Percentiles rank a stretch among this genome's conserved stretches.
Evolutionary conservation across 1,140 invertebrate species (phyloP).

Genomic region (Drosophila nebulosa): DNA sequence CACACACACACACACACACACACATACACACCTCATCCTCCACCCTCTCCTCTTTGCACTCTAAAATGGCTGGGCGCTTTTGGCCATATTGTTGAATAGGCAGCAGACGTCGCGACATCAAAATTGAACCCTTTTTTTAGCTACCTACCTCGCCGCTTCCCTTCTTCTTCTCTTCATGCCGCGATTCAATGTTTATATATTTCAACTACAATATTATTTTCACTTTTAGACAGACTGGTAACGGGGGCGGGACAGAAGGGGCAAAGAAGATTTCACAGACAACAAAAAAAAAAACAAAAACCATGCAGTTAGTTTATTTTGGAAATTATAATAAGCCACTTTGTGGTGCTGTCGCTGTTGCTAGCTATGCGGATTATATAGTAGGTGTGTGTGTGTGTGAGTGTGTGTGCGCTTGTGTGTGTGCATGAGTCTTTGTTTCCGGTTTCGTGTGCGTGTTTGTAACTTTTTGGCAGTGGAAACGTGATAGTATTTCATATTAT

Average conservation of each 20-base stretch:
- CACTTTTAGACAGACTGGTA: constrained; percentile 42
- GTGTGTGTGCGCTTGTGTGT: not conserved
- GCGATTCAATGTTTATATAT: constrained; percentile 42
- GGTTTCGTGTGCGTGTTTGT: not conserved
- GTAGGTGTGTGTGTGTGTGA: not conserved
- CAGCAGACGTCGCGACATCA: constrained; percentile 28
- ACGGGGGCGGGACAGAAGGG: not conserved
- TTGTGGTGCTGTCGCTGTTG: constrained; percentile 15
- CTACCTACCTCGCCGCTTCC: not conserved
- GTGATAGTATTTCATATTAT: not conserved
- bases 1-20: not conserved
- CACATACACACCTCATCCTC: too few species aligned
- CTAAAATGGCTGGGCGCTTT: constrained; percentile 57
- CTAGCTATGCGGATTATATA: not conserved
- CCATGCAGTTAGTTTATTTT: constrained; percentile 60
- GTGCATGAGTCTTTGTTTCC: not conserved
- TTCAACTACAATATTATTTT: constrained; percentile 69
- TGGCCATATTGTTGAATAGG: constrained; percentile 17
- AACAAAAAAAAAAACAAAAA: constrained; percentile 3
- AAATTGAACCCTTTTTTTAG: constrained; percentile 61
- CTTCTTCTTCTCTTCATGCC: not conserved
- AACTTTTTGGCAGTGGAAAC: not conserved
- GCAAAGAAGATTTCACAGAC: not conserved
- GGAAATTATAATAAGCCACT: constrained; percentile 71
- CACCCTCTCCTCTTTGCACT: too few species aligned